phyloP scores from a whole-genome alignment of 2,888 invertebrate genomes.

The Calameuta filiformis region DNA sequence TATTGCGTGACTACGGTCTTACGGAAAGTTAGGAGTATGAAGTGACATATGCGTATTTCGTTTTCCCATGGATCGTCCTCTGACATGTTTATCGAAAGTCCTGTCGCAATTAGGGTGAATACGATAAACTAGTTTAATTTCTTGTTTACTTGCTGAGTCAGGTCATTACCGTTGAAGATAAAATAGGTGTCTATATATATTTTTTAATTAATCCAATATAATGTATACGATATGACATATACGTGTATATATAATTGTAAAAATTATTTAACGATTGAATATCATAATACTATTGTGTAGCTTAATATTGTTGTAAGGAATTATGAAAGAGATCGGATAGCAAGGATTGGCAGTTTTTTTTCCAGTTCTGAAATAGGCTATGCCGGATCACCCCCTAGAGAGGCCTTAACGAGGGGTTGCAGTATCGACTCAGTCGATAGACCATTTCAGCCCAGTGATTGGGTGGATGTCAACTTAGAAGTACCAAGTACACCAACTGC shows the following conservation, averaged over 20 bases:
- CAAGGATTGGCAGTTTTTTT: constrained; percentile 5
- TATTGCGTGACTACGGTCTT: neutral
- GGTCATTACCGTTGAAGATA: neutral
- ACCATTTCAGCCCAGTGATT: constrained; percentile 67
- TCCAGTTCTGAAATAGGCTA: constrained; percentile 62
- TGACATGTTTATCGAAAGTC: neutral
- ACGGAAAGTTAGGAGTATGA: neutral
- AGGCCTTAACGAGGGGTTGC: constrained; percentile 52
- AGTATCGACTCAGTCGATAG: constrained; percentile 64
- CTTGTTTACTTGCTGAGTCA: neutral
- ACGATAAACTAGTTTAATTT: neutral
- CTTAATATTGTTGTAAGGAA: neutral
- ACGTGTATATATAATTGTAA: neutral
- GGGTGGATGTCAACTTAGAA: constrained; percentile 70
- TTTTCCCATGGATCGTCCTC: neutral
- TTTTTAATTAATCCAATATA: neutral
- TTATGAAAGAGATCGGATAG: neutral
- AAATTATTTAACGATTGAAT: neutral
- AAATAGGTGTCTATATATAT: neutral
- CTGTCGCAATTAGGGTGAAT: neutral
- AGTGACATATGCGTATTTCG: neutral
- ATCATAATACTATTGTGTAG: neutral
- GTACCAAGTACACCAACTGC: constrained; percentile 65
- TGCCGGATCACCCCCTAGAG: constrained; percentile 59
- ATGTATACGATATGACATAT: neutral